These are phyloP conservation scores for Yoshiicerus persimilis DNA, from an alignment of 1,140 invertebrate genomes.

Conservation along the genomic window DNA sequence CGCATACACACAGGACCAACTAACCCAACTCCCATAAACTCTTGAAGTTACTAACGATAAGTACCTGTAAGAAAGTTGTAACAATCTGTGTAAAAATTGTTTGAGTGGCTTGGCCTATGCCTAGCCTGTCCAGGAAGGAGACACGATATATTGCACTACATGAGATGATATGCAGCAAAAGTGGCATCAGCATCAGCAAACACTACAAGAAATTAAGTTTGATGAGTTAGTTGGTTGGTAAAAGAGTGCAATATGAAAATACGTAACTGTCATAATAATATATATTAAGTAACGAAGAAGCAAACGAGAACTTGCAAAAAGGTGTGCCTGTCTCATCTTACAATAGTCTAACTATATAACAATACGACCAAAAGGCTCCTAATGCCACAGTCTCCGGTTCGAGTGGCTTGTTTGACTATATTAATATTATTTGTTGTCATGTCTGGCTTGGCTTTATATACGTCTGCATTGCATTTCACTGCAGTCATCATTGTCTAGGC, in stretches of 20 bases:
- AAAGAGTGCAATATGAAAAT: background rate
- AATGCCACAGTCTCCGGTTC: background rate
- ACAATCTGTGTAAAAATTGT: background rate
- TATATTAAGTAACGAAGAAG: background rate
- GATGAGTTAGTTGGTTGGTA: background rate
- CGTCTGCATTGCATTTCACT: background rate
- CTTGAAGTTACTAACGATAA: background rate
- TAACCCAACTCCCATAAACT: background rate
- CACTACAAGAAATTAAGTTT: background rate
- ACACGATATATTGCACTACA: background rate
- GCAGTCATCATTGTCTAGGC: background rate
- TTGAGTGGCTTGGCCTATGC: background rate
- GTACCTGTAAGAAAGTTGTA: background rate
- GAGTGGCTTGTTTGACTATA: background rate
- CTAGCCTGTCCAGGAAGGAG: background rate
- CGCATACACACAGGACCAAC: background rate
- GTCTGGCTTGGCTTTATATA: background rate
- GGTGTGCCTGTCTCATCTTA: background rate
- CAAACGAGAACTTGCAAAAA: background rate
- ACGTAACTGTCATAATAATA: background rate
- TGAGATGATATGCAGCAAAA: background rate
- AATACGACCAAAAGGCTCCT: background rate
- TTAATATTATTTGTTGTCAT: background rate
- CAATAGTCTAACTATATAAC: background rate
- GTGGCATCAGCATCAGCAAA: background rate